phyloP scores from a whole-genome alignment of 2,113 vertebrate species.

The Brachirus orientalis region DNA sequence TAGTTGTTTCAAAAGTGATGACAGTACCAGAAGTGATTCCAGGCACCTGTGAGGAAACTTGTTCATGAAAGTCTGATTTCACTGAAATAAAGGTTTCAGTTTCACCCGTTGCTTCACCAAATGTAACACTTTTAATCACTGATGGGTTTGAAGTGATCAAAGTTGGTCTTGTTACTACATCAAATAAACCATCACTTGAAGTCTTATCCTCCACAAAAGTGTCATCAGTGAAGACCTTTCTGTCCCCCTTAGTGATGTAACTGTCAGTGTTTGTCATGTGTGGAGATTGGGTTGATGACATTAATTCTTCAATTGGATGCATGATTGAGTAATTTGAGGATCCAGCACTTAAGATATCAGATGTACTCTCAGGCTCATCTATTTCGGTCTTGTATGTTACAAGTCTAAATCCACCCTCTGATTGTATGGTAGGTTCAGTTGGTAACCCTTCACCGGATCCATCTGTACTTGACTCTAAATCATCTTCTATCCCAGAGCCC shows the following conservation, averaged over 20 bases:
- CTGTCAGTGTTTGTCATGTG: slow-evolving; percentile 18
- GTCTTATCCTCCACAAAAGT: slow-evolving; percentile 27
- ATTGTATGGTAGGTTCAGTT: slow-evolving; percentile 32
- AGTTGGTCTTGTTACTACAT: not conserved
- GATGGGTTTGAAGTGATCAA: slow-evolving; percentile 18
- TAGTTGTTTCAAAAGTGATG: slow-evolving; percentile 8
- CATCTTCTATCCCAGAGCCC: slow-evolving; percentile 42
- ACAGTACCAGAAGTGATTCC: slow-evolving; percentile 11
- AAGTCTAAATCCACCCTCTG: slow-evolving; percentile 31
- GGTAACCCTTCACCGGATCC: slow-evolving; percentile 38
- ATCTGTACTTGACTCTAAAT: slow-evolving; percentile 52
- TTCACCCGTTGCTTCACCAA: slow-evolving; percentile 65
- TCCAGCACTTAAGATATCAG: slow-evolving; percentile 1
- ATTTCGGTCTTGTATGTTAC: slow-evolving; percentile 71
- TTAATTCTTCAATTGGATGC: slow-evolving; percentile 11
- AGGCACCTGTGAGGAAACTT: slow-evolving; percentile 34
- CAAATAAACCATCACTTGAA: slow-evolving; percentile 26
- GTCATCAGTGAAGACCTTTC: no score
- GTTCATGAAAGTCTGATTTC: slow-evolving; percentile 40
- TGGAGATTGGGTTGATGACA: slow-evolving; percentile 42
- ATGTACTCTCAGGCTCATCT: slow-evolving; percentile 31
- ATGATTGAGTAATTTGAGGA: slow-evolving; percentile 13
- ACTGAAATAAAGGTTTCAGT: slow-evolving; percentile 54
- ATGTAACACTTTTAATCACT: slow-evolving; percentile 32
- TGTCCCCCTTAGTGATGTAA: no score